A percentile compares a stretch with the other conserved stretches of the same genome.
Conservation (phyloP, 1,140 invertebrate species). For the Diabrotica virgifera region DNA sequence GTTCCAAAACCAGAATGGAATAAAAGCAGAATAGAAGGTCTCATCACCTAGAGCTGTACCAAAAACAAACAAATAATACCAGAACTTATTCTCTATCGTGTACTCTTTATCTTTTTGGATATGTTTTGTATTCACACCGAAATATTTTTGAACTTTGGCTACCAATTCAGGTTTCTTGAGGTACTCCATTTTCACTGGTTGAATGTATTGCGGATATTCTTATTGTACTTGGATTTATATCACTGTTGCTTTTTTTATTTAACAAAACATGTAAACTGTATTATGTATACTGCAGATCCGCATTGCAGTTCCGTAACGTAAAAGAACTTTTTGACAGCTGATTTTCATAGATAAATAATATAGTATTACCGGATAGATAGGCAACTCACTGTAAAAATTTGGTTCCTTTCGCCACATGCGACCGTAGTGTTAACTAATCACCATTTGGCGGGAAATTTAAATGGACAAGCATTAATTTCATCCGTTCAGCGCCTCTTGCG, state of each 20-base stretch:
- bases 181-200: conserved; percentile 52
- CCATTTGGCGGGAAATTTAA: too few species aligned
- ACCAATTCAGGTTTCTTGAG: conserved; percentile 68
- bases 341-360: too few species aligned
- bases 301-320: neutral
- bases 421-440: too few species aligned
- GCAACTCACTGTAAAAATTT: too few species aligned
- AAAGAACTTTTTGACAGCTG: too few species aligned
- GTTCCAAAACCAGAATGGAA: conserved; percentile 92
- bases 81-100: conserved; percentile 71
- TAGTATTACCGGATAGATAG: too few species aligned
- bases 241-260: conserved; percentile 7
- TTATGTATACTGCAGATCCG: neutral
- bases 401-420: too few species aligned
- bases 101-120: conserved; percentile 47
- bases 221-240: too few species aligned
- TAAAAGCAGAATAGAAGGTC: conserved; percentile 82
- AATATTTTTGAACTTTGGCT: conserved; percentile 67
- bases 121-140: conserved; percentile 50
- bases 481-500: too few species aligned
- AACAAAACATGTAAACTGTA: neutral
- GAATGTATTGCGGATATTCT: too few species aligned
- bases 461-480: too few species aligned
- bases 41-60: conserved; percentile 85
- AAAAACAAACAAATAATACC: conserved; percentile 83